phyloP scores from a whole-genome alignment of 1,140 invertebrate species.

The Drusus annulatus region DNA sequence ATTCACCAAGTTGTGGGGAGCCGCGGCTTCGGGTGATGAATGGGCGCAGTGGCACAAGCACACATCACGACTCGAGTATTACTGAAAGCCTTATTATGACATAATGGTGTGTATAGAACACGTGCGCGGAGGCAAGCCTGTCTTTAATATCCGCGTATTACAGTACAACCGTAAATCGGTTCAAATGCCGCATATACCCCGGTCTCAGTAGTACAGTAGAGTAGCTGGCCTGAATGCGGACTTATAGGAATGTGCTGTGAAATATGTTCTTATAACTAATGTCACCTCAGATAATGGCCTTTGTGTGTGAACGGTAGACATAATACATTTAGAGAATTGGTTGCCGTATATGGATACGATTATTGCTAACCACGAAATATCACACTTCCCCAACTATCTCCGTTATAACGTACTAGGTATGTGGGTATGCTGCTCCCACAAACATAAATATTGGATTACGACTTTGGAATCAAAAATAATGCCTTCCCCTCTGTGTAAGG shows the following conservation, averaged over 20 bases:
- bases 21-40: constrained; percentile 16
- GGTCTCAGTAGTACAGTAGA: too few species aligned
- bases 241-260: constrained; percentile 16
- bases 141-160: background rate
- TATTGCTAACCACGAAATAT: constrained; percentile 3
- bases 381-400: constrained; percentile 8
- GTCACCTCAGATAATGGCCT: constrained; percentile 31
- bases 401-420: background rate
- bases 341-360: constrained; percentile 27
- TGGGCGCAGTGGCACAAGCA: background rate
- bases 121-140: background rate
- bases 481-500: too few species aligned
- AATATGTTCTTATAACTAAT: constrained; percentile 26
- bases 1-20: background rate
- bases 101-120: background rate
- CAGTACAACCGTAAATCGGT: constrained; percentile 2
- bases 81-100: constrained; percentile 2
- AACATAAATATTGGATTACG: too few species aligned
- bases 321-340: constrained; percentile 27
- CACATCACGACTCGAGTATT: constrained; percentile 11
- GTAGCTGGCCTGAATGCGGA: constrained; percentile 10
- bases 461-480: too few species aligned
- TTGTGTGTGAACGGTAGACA: constrained; percentile 26
- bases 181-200: background rate
- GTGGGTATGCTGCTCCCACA: too few species aligned